A percentile compares a stretch with the other conserved stretches of the same genome.
Evolutionary conservation across 2,113 vertebrate species (phyloP).

Genomic region (Stigmatopora argus): DNA sequence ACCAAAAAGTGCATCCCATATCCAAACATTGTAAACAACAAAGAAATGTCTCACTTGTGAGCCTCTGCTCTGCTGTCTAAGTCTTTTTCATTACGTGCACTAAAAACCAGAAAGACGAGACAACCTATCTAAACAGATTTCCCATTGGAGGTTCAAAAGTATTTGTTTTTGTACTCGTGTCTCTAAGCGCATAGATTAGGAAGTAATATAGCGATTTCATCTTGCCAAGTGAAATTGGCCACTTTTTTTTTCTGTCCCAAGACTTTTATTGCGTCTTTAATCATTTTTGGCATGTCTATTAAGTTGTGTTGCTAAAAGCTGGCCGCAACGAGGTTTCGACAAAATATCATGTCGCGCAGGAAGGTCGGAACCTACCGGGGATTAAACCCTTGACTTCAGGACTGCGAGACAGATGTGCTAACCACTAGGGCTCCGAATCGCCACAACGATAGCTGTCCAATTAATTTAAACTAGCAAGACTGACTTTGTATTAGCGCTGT

Average conservation of each 20-base stretch:
- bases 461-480: no score
- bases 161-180: background rate
- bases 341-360: no score
- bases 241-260: background rate
- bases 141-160: background rate
- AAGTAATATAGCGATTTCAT: no score
- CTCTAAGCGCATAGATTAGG: no score
- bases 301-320: background rate
- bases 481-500: no score
- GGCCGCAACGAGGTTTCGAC: background rate
- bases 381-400: no score
- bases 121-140: background rate
- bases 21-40: constrained; percentile 16
- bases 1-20: constrained; percentile 25
- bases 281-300: background rate
- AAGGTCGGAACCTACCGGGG: no score
- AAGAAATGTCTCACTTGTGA: background rate
- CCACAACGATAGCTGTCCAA: no score
- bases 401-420: no score
- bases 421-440: no score
- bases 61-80: background rate
- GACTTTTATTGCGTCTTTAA: background rate
- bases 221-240: background rate
- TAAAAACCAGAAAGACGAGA: background rate
- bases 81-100: background rate